Evolutionary conservation across 2,888 invertebrate genomes (phyloP).

Genomic region (Diaphora mendica): DNA sequence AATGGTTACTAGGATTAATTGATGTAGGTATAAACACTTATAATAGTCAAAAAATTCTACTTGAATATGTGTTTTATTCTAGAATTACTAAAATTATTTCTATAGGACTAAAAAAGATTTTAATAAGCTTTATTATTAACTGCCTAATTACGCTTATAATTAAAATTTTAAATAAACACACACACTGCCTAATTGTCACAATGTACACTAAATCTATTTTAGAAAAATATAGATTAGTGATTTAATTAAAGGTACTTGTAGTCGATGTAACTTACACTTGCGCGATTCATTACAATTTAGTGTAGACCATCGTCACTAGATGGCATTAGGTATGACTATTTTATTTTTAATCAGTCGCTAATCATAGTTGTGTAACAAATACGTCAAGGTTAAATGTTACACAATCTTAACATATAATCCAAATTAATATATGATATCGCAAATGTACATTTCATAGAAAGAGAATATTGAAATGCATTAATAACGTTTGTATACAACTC

Average conservation of each 20-base stretch:
- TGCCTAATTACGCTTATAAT: neutral
- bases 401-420: slow-evolving; percentile 5
- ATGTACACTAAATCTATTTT: neutral
- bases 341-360: neutral
- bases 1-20: too few species aligned
- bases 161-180: neutral
- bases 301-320: neutral
- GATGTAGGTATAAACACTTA: too few species aligned
- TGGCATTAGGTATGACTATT: neutral
- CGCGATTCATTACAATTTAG: neutral
- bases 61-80: too few species aligned
- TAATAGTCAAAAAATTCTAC: too few species aligned
- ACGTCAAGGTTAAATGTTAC: neutral
- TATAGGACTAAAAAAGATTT: neutral
- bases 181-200: neutral
- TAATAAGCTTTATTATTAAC: neutral
- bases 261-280: neutral
- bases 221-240: neutral
- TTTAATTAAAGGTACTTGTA: neutral
- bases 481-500: neutral
- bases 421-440: slow-evolving; percentile 2
- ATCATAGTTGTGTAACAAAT: neutral
- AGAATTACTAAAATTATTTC: neutral
- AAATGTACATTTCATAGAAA: neutral
- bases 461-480: neutral